Percentiles rank a stretch among this genome's conserved stretches.
Evolutionary conservation across 2,888 invertebrate species (phyloP).

Genomic region (Agrilus biguttatus): DNA sequence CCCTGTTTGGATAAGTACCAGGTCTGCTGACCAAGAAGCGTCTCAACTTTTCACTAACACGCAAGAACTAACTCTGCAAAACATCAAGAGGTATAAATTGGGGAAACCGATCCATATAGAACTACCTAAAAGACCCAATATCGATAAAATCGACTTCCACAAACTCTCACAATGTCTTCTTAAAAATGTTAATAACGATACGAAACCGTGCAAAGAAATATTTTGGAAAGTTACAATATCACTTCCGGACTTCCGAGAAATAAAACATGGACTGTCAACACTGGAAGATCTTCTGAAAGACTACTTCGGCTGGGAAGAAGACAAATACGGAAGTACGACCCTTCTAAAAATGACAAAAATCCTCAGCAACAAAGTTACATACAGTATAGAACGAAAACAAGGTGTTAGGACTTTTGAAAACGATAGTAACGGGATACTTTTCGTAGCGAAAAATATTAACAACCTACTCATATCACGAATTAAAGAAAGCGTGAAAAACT

Average conservation of each 20-base stretch:
- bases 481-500: constrained; percentile 2
- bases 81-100: constrained; percentile 35
- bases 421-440: constrained; percentile 24
- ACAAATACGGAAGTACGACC: constrained; percentile 19
- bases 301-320: constrained; percentile 20
- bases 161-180: constrained; percentile 18
- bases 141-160: constrained; percentile 17
- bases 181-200: constrained; percentile 16
- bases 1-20: constrained; percentile 38
- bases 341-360: constrained; percentile 19
- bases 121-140: constrained; percentile 8
- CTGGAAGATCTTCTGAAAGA: constrained; percentile 12
- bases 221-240: constrained; percentile 51
- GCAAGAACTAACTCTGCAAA: constrained; percentile 30
- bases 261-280: constrained; percentile 19
- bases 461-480: constrained; percentile 17
- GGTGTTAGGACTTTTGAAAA: constrained; percentile 10
- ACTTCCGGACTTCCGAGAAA: constrained; percentile 36
- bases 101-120: constrained; percentile 24
- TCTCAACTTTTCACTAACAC: constrained; percentile 30
- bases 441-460: constrained; percentile 21
- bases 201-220: constrained; percentile 19
- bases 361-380: constrained; percentile 17
- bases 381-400: constrained; percentile 23
- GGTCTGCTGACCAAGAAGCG: constrained; percentile 29